A percentile compares a stretch with the other conserved stretches of the same genome.
These are phyloP conservation scores for Clarias platycephalus DNA, from an alignment of 2,797 vertebrate species.

Conservation along the genomic window DNA sequence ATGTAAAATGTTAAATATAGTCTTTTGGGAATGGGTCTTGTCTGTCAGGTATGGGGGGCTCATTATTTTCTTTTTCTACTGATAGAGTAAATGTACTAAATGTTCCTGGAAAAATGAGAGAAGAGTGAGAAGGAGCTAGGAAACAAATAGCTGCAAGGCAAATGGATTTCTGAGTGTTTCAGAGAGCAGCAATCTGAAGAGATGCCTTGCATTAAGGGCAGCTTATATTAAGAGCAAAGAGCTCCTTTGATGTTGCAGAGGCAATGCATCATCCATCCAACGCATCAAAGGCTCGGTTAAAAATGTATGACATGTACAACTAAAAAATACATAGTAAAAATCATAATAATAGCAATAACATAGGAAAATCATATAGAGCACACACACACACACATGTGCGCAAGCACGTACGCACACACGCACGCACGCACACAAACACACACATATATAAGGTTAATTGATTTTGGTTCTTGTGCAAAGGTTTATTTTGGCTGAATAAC, in stretches of 20 bases:
- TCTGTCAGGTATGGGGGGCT: conserved; percentile 66
- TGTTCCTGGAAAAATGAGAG: conserved; percentile 46
- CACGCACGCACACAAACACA: too few species aligned
- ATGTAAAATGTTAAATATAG: conserved; percentile 70
- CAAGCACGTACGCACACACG: too few species aligned
- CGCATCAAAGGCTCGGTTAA: conserved; percentile 90
- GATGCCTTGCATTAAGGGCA: conserved; percentile 44
- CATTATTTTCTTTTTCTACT: conserved; percentile 52
- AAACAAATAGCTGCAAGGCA: conserved; percentile 56
- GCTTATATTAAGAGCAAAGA: conserved; percentile 46
- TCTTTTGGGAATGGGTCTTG: conserved; percentile 66
- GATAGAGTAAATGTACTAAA: conserved; percentile 53
- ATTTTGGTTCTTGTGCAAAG: conserved; percentile 92
- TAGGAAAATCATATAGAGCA: too few species aligned
- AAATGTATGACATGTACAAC: conserved; percentile 96
- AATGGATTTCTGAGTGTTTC: conserved; percentile 52
- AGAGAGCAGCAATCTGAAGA: conserved; percentile 29
- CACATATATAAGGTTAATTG: conserved; percentile 92
- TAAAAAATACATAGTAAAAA: conserved; percentile 73
- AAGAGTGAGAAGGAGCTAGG: conserved; percentile 51
- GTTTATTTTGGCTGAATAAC: conserved; percentile 79
- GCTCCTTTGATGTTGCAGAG: conserved; percentile 87
- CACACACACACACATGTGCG: too few species aligned
- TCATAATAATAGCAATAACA: conserved; percentile 47
- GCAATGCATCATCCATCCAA: conserved; percentile 92